Evolutionary conservation across 37 sponge, comb jelly and placozoan species (phyloP), one percentile per base, ranked within the genome.

Genomic region (Chondrilla cf. caribensis): DNA sequence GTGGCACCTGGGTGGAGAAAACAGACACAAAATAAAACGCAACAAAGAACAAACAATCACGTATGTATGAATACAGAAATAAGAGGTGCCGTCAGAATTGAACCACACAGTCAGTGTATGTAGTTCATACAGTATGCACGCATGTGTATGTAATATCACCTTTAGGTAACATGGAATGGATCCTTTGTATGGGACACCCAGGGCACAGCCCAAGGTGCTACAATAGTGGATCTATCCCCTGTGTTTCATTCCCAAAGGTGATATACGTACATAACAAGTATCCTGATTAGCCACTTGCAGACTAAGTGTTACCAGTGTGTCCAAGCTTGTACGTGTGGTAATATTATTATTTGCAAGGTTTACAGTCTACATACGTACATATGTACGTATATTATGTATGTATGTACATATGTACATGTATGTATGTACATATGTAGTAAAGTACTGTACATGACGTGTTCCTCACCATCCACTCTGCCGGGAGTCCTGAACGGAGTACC

Each of bases 401-500:
- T 76, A 38, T 5, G 37, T 76, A 76, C 77, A 76, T 38, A 47
- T 76, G 44, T 19, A 76, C 44, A 6, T 19, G 1, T 37, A 8
- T 38, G 9, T 5, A 38, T 17, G 22, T 5, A 32, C 26, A 31
- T 25, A 31, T 6, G 15, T 2, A n/a, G n/a, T n/a, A n/a, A n/a
- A n/a, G n/a, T n/a, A n/a, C n/a, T n/a, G 26, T 3, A 32, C n/a
- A 8, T 7, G 24, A 1, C 57, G 9, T 2, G 2, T 8, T 32
- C 1, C 36, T 14, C 18, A 25, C 32, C 70, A 42, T 85, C 90
- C 2, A 47, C 36, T 32, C 83, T 82, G 24, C 81, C 39, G 22
- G 90, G 90, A 22, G 88, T 89, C 41, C 85, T 89, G 71, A 87
- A 92, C 0, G 96, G 92, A 21, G 96, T 87, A 17, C 89, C 89